Base-by-base conservation (phyloP, 1,140 invertebrate genomes). In the Drosophila busckii region DNA sequence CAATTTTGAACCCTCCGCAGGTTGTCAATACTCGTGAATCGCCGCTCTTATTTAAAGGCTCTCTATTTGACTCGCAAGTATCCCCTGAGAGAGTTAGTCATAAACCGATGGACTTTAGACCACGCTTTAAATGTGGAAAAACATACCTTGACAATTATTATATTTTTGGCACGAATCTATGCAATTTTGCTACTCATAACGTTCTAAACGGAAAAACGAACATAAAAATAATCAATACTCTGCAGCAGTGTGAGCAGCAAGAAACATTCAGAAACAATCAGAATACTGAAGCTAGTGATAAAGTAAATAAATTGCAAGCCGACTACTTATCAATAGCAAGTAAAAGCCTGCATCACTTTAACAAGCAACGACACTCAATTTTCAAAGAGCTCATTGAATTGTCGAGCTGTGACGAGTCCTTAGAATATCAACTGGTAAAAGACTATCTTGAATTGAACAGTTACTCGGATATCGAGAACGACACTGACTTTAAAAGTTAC, bases 391-490 rank as follows among this genome's bases (percentile, higher is more conserved):
- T 84, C 0, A 71, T 84, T n/a, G 80, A 84, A 29, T 42, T 82
- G 1, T 84, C 80, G 0, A 84, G 80, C 26, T 82, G 80, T 25
- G 71, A 84, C 53, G 80, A 82, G 20, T 82, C 75, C 0, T 13
- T 82, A 26, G 80, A 84, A 13, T 84, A 78, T 68, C 64, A 66
- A 4, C 32, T 85, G 31, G 52, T 86, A 10, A 70, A 85, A 26
- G 76, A 86, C 26, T 86, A 86, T 32, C 41, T 86, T 3, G 84
- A 86, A 23, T 83, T 56, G 4, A 83, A 83, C 26, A 78, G 71
- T 5, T 85, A 83, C 35, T 83, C 76, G 1, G 82, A 85, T 26
- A 86, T 86, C 28, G 76, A 75, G 28, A 80, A 83, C 48, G 82
- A 86, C 28, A 48, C 49, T 0, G 71, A 84, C 15, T 86, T 86